These are phyloP conservation scores for Alviniconcha strummeri DNA, from an alignment of 2,888 invertebrate species.

Conservation along the genomic window DNA sequence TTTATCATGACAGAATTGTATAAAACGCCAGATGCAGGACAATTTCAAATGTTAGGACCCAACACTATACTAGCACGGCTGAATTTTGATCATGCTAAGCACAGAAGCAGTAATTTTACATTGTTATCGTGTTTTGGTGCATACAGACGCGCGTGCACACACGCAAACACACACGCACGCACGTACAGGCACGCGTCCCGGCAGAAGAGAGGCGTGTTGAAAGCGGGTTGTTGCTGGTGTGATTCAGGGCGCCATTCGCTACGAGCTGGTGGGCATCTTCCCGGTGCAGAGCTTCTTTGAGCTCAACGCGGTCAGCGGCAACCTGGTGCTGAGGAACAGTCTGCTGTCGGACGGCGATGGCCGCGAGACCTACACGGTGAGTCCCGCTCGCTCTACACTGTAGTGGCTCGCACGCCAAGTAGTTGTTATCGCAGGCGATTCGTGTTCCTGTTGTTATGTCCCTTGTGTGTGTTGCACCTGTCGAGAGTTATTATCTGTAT, in stretches of 20 bases:
- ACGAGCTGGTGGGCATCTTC: constrained; percentile 52
- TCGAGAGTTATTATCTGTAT: too few relatives aligned
- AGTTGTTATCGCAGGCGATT: not conserved
- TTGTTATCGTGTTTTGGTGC: not conserved
- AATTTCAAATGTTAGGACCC: too few relatives aligned
- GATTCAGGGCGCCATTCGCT: constrained; percentile 51
- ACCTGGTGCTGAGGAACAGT: constrained; percentile 52
- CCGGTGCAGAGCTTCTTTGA: constrained; percentile 57
- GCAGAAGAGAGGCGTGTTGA: not conserved
- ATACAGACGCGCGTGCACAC: not conserved
- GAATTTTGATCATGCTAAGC: too few relatives aligned
- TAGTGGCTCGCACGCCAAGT: not conserved
- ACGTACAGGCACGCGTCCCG: not conserved
- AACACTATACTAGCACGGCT: too few relatives aligned
- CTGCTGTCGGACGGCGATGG: constrained; percentile 55
- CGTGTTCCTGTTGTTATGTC: too few relatives aligned
- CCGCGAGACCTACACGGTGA: constrained; percentile 60
- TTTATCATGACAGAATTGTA: not conserved
- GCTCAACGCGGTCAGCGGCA: constrained; percentile 47
- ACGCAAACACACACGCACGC: not conserved
- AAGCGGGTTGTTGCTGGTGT: not conserved
- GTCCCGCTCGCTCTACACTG: constrained; percentile 32
- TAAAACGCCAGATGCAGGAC: not conserved
- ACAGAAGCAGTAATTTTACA: too few relatives aligned
- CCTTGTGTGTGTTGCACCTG: not conserved